Conservation (phyloP, 2,113 vertebrate species). For the Plecturocebus donacophilus region DNA sequence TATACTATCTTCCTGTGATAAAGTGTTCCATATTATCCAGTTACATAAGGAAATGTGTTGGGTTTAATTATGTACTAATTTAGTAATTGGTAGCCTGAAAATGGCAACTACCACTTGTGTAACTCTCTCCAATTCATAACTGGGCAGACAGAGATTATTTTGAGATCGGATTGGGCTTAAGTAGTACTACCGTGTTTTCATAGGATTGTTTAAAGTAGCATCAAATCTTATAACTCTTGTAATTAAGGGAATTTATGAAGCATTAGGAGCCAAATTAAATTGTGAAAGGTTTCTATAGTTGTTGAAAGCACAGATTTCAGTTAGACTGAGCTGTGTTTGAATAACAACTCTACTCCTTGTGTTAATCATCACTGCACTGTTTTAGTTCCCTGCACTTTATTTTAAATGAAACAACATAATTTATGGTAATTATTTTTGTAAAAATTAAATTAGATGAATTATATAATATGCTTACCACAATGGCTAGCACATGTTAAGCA, state of each 20-base stretch:
- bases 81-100: neutral
- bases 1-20: neutral
- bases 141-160: neutral
- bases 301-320: neutral
- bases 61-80: neutral
- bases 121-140: neutral
- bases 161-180: neutral
- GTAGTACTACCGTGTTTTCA: no score
- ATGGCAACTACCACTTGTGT: neutral
- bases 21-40: neutral
- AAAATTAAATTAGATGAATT: neutral
- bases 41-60: neutral
- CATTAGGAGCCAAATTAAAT: neutral
- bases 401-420: neutral
- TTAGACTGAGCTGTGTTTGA: neutral
- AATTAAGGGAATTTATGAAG: neutral
- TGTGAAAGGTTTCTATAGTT: neutral
- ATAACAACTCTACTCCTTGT: neutral
- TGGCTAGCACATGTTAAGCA: neutral
- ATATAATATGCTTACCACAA: neutral
- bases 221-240: neutral
- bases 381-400: accelerated
- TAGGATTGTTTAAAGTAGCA: neutral
- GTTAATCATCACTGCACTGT: neutral
- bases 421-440: neutral